Conservation (phyloP, 1,140 invertebrate species). For the Anoplophora glabripennis region DNA sequence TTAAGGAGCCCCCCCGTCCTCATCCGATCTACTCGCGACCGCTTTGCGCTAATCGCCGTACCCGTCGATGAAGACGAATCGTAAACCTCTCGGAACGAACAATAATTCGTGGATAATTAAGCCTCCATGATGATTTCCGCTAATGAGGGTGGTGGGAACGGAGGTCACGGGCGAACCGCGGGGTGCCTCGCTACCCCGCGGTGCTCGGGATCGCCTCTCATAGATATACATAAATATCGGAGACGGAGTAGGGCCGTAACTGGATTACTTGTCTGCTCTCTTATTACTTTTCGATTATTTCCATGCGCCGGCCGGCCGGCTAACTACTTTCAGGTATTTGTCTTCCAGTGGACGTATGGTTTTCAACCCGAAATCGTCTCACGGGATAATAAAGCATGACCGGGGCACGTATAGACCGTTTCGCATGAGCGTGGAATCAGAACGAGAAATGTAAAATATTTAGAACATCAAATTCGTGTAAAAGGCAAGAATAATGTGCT, state of each 20-base stretch:
- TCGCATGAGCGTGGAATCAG: no score
- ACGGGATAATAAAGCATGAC: no score
- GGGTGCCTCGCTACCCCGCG: slow-evolving; percentile 33
- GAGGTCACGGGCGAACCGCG: slow-evolving; percentile 34
- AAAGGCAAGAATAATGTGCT: no score
- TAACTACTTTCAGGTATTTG: no score
- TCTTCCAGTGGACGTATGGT: no score
- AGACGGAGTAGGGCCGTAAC: background rate
- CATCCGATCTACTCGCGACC: background rate
- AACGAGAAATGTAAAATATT: no score
- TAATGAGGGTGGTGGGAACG: slow-evolving; percentile 44
- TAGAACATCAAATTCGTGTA: no score
- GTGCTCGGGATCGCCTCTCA: slow-evolving; percentile 43
- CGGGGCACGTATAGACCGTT: no score
- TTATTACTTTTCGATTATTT: slow-evolving; percentile 1
- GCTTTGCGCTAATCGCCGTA: slow-evolving; percentile 17
- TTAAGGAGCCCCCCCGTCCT: background rate
- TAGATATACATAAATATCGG: slow-evolving; percentile 23
- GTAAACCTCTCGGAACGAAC: slow-evolving; percentile 31
- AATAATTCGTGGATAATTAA: slow-evolving; percentile 42
- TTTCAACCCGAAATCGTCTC: no score
- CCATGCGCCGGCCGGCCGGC: background rate
- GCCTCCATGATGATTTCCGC: slow-evolving; percentile 42
- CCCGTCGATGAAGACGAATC: slow-evolving; percentile 17
- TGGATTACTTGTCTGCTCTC: background rate